A percentile compares a stretch with the other conserved stretches of the same genome.
Conservation (phyloP, 92 coral and sea anemone genomes). For the Heliopora coerulea region DNA sequence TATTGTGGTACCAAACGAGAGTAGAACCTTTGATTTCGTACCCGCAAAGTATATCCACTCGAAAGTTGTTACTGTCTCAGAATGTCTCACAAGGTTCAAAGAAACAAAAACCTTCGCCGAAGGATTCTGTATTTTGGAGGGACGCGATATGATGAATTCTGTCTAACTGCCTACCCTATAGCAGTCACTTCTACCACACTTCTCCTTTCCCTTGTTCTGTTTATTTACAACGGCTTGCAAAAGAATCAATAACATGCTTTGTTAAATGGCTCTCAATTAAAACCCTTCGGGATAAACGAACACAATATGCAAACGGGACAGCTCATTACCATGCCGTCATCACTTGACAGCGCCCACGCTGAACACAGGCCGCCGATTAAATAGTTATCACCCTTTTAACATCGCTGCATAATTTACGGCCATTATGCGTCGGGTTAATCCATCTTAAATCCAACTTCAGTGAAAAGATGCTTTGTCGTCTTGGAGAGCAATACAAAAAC, state of each 20-base stretch:
- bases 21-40: neutral
- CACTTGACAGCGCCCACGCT: conserved; percentile 25
- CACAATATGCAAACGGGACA: conserved; percentile 14
- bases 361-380: conserved; percentile 29
- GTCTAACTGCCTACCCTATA: no score
- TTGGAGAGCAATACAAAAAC: conserved; percentile 23
- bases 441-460: conserved; percentile 30
- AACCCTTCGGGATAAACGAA: neutral
- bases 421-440: conserved; percentile 7
- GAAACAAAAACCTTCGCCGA: no score
- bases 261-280: conserved; percentile 28
- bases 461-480: conserved; percentile 34
- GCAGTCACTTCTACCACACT: neutral
- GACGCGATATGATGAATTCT: neutral
- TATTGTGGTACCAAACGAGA: neutral
- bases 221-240: conserved; percentile 11
- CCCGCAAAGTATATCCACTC: neutral
- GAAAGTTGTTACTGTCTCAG: neutral
- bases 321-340: conserved; percentile 14
- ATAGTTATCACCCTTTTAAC: conserved; percentile 17
- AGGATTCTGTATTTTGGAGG: no score
- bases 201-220: neutral
- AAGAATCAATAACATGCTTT: conserved; percentile 16
- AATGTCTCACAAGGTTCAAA: no score
- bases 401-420: neutral